Conservation (phyloP, 2,113 vertebrate genomes). For the Struthio camelus region DNA sequence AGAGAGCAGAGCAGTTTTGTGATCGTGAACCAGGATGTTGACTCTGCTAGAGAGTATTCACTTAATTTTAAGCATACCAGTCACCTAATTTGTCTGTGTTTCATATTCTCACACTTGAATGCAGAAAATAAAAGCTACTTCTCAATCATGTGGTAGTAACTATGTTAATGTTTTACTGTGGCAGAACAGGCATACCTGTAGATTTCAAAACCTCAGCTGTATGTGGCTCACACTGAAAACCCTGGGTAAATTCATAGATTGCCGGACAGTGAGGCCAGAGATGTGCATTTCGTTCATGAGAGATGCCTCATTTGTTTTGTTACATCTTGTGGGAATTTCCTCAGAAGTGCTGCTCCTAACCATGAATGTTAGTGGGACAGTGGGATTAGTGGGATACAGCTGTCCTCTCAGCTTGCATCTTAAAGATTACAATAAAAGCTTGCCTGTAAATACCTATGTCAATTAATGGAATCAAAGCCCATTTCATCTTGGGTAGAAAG, state of each 20-base stretch:
- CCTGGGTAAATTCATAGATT: background rate
- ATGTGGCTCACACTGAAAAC: background rate
- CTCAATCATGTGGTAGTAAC: background rate
- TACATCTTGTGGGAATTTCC: background rate
- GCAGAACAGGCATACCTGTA: background rate
- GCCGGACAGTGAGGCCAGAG: background rate
- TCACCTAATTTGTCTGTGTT: background rate
- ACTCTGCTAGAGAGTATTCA: background rate
- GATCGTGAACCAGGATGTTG: background rate
- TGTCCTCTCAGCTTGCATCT: background rate
- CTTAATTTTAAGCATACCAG: background rate
- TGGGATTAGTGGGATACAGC: background rate
- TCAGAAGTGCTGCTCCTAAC: background rate
- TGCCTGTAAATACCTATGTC: background rate
- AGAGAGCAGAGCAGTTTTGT: background rate
- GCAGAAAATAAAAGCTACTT: background rate
- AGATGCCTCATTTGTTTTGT: rapidly evolving
- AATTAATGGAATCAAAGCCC: background rate
- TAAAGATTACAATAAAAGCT: background rate
- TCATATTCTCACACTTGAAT: background rate
- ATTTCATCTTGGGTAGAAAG: background rate
- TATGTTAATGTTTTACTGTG: background rate
- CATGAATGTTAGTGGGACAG: no score
- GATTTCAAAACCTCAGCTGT: background rate
- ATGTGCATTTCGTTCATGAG: background rate